Evolutionary conservation across 35 echinoderm and acorn worm genomes (phyloP).

Genomic region (Ophioderma brevispina): DNA sequence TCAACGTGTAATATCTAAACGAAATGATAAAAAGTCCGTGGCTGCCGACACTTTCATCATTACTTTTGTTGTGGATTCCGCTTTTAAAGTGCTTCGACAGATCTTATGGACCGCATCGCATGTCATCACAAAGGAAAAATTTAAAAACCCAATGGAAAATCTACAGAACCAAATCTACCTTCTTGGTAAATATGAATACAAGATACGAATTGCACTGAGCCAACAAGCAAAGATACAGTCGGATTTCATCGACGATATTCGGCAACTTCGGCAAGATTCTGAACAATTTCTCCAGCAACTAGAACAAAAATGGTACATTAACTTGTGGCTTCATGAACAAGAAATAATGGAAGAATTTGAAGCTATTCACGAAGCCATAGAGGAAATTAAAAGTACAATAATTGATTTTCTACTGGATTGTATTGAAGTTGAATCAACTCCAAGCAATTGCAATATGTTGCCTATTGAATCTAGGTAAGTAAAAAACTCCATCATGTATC

Average conservation of each 20-base stretch:
- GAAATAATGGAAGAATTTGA: neutral
- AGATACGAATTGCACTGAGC: neutral
- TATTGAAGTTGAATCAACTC: neutral
- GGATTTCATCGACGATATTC: neutral
- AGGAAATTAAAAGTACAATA: neutral
- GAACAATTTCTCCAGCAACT: neutral
- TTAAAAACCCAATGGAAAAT: neutral
- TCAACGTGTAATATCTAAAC: neutral
- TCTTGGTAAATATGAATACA: neutral
- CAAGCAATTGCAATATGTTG: neutral
- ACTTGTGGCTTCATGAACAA: slow-evolving; percentile 5
- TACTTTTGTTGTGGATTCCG: neutral
- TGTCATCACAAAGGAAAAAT: neutral
- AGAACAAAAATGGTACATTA: neutral
- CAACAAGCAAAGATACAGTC: neutral
- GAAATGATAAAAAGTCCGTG: neutral
- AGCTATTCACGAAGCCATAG: neutral
- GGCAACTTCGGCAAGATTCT: neutral
- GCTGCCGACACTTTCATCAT: neutral
- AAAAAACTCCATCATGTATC: too few relatives aligned
- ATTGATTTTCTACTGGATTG: neutral
- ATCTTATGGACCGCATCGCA: neutral
- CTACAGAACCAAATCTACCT: neutral
- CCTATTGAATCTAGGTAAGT: neutral
- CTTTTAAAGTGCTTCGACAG: neutral